Percentiles rank a stretch among this genome's conserved stretches.
Evolutionary conservation across 2,797 vertebrate species (phyloP).

Genomic region (Heterohyrax brucei): DNA sequence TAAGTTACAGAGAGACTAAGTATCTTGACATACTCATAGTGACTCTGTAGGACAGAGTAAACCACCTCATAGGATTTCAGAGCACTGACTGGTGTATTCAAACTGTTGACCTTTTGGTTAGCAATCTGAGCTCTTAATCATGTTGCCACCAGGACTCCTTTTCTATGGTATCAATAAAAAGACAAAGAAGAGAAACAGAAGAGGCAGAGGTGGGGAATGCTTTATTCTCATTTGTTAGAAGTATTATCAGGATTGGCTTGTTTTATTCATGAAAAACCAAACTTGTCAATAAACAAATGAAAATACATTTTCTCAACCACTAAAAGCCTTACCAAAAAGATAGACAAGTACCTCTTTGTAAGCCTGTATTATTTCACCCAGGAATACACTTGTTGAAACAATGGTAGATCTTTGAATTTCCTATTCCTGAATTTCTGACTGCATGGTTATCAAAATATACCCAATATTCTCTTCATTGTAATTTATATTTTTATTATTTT

Average conservation of each 20-base stretch:
- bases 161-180: too few relatives aligned
- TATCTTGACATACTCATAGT: neutral
- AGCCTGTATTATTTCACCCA: neutral
- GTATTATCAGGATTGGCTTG: neutral
- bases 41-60: too few relatives aligned
- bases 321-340: neutral
- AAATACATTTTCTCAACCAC: neutral
- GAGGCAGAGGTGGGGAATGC: neutral
- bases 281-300: constrained; percentile 14
- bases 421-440: neutral
- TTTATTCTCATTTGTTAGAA: neutral
- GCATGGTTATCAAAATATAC: neutral
- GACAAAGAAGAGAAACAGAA: too few relatives aligned
- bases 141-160: too few relatives aligned
- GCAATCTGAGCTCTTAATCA: too few relatives aligned
- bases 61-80: too few relatives aligned
- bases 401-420: neutral
- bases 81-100: too few relatives aligned
- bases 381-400: neutral
- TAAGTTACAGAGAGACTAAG: neutral
- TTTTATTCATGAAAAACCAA: neutral
- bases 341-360: neutral
- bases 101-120: too few relatives aligned
- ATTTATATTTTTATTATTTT: constrained; percentile 26
- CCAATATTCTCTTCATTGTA: neutral